Evolutionary conservation across 2,797 vertebrate genomes (phyloP), one percentile per base, ranked within the genome.

Genomic region (Xerus rutilus): DNA sequence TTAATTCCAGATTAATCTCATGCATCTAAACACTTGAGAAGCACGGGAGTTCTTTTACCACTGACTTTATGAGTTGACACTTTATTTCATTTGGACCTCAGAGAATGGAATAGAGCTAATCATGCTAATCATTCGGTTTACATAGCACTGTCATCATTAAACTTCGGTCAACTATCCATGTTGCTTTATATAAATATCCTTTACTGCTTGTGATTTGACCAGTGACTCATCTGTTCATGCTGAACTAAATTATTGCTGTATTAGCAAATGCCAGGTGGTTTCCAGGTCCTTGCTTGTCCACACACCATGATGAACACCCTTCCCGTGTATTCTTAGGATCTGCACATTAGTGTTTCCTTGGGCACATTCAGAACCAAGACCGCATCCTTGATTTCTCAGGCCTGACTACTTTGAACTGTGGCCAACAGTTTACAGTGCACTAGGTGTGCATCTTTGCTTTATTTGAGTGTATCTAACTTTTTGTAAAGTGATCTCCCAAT

Each of bases 181-280:
- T 78, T n/a, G 21, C 7, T 62, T 4, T 30, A 52, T 49, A 9
- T 65, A 92, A 92, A 89, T 77, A 35, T 72, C 72, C 47, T 59
- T 86, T 65, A 76, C 65, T 67, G 25, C 39, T 52, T 82, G 35
- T 69, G 79, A 78, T 43, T 54, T 47, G 45, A 64, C 28, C 72
- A 49, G n/a, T 64, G 72, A 67, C 14, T n/a, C 11, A 47, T 54
- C 18, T 72, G 18, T 35, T 72, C 82, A 64, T 81, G 49, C 28
- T 89, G 84, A 81, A 87, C 28, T 47, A 94, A 79, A 70, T 30
- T 35, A 59, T 54, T 59, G 32, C 14, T 93, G 86, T 90, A 73
- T 77, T 73, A 86, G 65, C 82, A 94, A 96, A 91, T 39, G 49
- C 2, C 59, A 88, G 35, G 23, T 25, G 87, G 30, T 35, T 76